Evolutionary conservation across 2,797 vertebrate genomes (phyloP).

Genomic region (Cynodonichthys magdalenae): DNA sequence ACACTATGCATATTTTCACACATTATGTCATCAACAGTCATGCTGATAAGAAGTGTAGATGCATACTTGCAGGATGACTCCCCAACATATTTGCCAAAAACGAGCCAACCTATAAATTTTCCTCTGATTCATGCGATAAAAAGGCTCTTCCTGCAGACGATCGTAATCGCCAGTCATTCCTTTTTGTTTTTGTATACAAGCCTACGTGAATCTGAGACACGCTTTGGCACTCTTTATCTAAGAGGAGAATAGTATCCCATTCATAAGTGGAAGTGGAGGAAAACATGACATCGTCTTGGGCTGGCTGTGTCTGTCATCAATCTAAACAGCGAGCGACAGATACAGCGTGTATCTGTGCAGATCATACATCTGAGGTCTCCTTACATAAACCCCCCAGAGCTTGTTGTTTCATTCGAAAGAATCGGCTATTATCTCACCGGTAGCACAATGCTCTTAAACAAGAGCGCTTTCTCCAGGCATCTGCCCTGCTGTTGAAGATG

Average conservation of each 20-base stretch:
- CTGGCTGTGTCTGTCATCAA: constrained; percentile 46
- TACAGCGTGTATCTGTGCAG: constrained; percentile 24
- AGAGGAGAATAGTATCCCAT: constrained; percentile 34
- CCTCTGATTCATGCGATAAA: constrained; percentile 9
- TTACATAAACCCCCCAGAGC: constrained; percentile 49
- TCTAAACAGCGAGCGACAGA: constrained; percentile 42
- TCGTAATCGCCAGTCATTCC: constrained; percentile 13
- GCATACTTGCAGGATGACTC: constrained; percentile 25
- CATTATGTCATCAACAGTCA: constrained; percentile 4
- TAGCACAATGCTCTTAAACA: constrained; percentile 44
- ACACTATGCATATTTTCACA: constrained; percentile 1
- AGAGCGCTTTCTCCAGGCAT: constrained; percentile 55
- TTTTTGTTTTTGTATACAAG: constrained; percentile 7
- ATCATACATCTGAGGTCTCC: constrained; percentile 40
- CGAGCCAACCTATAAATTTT: constrained; percentile 11
- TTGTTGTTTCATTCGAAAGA: constrained; percentile 49
- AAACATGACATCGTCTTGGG: constrained; percentile 57
- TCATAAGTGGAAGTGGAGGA: constrained; percentile 20
- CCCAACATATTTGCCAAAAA: constrained; percentile 15
- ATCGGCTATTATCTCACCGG: constrained; percentile 64
- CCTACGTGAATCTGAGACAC: constrained; percentile 12
- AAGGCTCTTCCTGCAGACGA: constrained; percentile 1
- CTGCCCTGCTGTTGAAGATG: constrained; percentile 46
- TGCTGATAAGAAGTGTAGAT: constrained; percentile 16
- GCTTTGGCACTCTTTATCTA: constrained; percentile 3